These are phyloP conservation scores for Zootoca vivipara DNA, from an alignment of 2,113 vertebrate species.

Conservation along the genomic window DNA sequence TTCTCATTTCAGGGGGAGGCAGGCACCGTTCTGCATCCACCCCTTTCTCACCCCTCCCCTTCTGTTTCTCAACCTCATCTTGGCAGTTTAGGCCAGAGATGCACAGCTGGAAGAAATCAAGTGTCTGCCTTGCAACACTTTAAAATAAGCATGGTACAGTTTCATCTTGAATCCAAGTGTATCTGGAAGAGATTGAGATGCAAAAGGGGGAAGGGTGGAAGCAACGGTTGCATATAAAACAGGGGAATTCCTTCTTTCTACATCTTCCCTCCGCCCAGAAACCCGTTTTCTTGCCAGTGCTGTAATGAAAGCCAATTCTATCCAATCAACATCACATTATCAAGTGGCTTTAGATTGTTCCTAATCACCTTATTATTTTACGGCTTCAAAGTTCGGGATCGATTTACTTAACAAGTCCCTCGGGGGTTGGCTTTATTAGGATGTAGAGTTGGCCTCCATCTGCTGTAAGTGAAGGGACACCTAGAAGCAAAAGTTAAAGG, in stretches of 20 bases:
- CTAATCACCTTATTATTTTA: constrained; percentile 69
- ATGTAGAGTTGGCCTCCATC: constrained; percentile 59
- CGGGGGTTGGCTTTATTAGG: constrained; percentile 59
- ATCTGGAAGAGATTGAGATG: constrained; percentile 47
- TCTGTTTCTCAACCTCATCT: constrained; percentile 37
- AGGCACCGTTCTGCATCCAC: constrained; percentile 57
- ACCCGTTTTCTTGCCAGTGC: background rate
- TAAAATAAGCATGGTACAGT: constrained; percentile 66
- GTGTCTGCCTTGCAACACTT: constrained; percentile 57
- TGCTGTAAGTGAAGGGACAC: constrained; percentile 60
- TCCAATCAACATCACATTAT: constrained; percentile 61
- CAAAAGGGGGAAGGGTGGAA: constrained; percentile 54
- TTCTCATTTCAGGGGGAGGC: constrained; percentile 38
- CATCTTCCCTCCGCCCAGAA: constrained; percentile 14
- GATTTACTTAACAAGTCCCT: constrained; percentile 69
- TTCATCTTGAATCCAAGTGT: constrained; percentile 57
- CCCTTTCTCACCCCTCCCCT: constrained; percentile 54
- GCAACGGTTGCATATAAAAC: constrained; percentile 33
- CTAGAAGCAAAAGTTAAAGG: constrained; percentile 64
- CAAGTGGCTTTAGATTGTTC: constrained; percentile 67
- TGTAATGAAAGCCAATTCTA: constrained; percentile 49
- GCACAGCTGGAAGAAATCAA: constrained; percentile 74
- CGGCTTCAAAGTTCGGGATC: constrained; percentile 66
- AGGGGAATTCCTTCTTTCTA: constrained; percentile 6
- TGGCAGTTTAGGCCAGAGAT: constrained; percentile 62